Conservation (phyloP, 2,888 invertebrate species). For the Stenodema calcarata region DNA sequence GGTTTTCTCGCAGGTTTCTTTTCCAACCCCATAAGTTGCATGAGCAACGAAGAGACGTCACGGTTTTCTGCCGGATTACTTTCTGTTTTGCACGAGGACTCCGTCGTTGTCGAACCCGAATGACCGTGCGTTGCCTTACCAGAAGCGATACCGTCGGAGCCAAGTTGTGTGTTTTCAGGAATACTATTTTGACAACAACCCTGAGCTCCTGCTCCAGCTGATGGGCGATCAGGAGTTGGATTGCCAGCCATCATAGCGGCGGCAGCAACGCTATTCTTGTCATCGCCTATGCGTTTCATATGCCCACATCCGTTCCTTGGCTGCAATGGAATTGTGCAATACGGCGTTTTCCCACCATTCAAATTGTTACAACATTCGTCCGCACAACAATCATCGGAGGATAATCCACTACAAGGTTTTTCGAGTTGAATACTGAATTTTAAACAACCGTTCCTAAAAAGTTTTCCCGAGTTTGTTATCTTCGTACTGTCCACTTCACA, state of each 20-base stretch:
- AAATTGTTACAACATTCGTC: neutral
- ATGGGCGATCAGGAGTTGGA: neutral
- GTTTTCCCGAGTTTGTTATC: conserved; percentile 15
- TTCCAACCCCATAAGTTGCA: neutral
- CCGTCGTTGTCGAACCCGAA: neutral
- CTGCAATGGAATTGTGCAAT: neutral
- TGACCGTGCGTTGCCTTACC: neutral
- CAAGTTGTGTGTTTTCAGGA: neutral
- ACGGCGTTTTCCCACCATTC: neutral
- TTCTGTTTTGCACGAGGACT: neutral
- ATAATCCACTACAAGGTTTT: neutral
- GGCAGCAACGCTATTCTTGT: neutral
- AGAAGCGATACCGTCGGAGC: neutral
- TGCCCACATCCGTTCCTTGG: neutral
- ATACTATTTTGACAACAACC: neutral
- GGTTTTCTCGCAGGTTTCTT: neutral
- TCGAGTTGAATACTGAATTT: conserved; percentile 34
- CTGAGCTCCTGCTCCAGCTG: neutral
- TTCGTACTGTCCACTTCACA: conserved; percentile 3
- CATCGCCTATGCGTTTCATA: neutral
- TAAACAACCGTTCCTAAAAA: conserved; percentile 21
- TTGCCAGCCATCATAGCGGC: too few species aligned
- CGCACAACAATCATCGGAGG: neutral
- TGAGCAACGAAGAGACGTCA: neutral
- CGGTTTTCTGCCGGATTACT: neutral